phyloP scores from a whole-genome alignment of 2,888 invertebrate species.

The Drosophila recens region DNA sequence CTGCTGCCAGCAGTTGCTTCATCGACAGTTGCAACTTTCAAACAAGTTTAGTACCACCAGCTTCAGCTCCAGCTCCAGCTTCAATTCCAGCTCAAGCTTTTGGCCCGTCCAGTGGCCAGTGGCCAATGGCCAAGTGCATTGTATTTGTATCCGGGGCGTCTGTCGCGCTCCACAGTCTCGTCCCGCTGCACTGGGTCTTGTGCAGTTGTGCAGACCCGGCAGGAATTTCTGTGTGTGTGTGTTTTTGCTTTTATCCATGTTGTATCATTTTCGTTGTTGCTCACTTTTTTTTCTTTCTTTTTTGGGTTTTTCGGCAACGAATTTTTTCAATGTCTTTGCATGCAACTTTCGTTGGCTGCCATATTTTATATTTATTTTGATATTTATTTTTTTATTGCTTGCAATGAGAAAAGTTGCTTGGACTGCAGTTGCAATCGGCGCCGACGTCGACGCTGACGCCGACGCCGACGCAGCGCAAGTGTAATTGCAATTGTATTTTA shows the following conservation, averaged over 20 bases:
- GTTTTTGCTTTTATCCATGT: conserved; percentile 19
- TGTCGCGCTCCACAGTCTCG: conserved; percentile 19
- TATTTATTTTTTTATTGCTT: conserved; percentile 38
- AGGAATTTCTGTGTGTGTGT: conserved; percentile 58
- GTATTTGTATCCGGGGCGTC: conserved; percentile 55
- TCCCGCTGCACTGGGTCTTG: conserved; percentile 22
- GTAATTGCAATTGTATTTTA: conserved; percentile 25
- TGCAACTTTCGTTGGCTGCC: conserved; percentile 65
- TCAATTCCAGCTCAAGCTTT: conserved; percentile 12
- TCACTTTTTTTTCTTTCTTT: conserved; percentile 19
- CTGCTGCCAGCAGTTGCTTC: conserved; percentile 31
- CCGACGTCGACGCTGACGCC: conserved; percentile 12
- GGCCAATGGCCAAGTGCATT: conserved; percentile 48
- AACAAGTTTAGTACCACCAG: conserved; percentile 68
- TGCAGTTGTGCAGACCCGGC: conserved; percentile 18
- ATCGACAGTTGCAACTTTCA: conserved; percentile 73
- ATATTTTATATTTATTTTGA: conserved; percentile 37
- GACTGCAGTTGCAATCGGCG: conserved; percentile 40
- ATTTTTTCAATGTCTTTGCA: conserved; percentile 64
- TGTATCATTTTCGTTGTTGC: conserved; percentile 38
- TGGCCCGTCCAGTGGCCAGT: conserved; percentile 33
- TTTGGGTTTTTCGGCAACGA: conserved; percentile 37
- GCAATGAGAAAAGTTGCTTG: conserved; percentile 63
- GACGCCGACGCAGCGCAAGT: conserved; percentile 13
- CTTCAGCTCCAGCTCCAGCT: conserved; percentile 8